Percentiles rank a stretch among this genome's conserved stretches.
Evolutionary conservation across 1,140 invertebrate species (phyloP).

Genomic region (Apis florea): DNA sequence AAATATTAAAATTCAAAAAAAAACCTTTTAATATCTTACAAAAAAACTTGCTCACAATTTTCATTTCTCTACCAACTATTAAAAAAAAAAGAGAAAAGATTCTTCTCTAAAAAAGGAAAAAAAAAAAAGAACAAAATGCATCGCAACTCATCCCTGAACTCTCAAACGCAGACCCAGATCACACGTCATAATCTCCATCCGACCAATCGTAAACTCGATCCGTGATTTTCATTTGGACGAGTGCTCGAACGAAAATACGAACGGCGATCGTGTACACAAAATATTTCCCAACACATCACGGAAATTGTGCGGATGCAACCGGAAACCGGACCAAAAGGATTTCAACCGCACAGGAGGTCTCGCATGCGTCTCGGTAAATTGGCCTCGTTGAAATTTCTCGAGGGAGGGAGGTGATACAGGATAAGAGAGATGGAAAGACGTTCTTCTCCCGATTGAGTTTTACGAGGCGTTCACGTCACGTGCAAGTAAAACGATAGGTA

Average conservation of each 20-base stretch:
- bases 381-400: slow-evolving; percentile 24
- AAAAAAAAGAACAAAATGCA: too few relatives aligned
- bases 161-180: neutral
- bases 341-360: neutral
- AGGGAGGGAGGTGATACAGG: neutral
- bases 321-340: neutral
- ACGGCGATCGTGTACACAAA: neutral
- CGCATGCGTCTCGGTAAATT: slow-evolving; percentile 32
- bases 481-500: slow-evolving; percentile 59
- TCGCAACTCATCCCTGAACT: too few relatives aligned
- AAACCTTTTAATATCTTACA: too few relatives aligned
- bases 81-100: too few relatives aligned
- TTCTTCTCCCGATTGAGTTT: slow-evolving; percentile 53
- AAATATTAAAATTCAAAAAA: too few relatives aligned
- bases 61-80: too few relatives aligned
- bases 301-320: neutral
- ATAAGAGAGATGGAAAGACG: slow-evolving; percentile 41
- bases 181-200: neutral
- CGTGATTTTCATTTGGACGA: neutral
- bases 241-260: neutral
- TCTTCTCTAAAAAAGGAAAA: too few relatives aligned
- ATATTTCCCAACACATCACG: slow-evolving; percentile 1
- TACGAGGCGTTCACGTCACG: slow-evolving; percentile 60
- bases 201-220: neutral
- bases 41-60: too few relatives aligned